Evolutionary conservation across 2,113 vertebrate genomes (phyloP), one percentile per base, ranked within the genome.

Genomic region (Campylomormyrus tamandua): DNA sequence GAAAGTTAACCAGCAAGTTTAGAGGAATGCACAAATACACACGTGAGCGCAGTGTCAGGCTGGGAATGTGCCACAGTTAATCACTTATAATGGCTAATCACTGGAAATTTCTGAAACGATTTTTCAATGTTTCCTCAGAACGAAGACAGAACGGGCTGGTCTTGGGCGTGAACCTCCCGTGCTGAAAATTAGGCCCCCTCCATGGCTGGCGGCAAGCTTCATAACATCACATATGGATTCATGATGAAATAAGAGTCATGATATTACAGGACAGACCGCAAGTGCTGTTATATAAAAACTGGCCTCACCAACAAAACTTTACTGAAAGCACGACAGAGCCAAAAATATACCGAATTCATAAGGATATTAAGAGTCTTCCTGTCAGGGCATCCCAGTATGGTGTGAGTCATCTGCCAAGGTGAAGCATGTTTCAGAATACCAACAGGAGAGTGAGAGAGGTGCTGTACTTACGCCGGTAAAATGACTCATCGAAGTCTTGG

Each of bases 401-500:
- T 19, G 35, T 39, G 70, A 48, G 46, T 85, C 48, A n/a, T 53
- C n/a, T 87, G 27, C 27, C 15, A 56, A 19, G 85, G 50, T 39
- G 10, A 87, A 39, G n/a, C 35, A 39, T 87, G 80, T 45, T 83
- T 46, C n/a, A 35, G 48, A 85, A 85, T 17, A 48, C 2, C 45
- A 85, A 27, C 5, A 11, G 1, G 24, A 27, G 42, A 46, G 19
- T 35, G 42, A 53, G 4, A 8, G 5, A 87, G 13, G 24, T 53
- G 45, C n/a, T 42, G 90, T 92, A 97, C 96, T 97, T 95, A 98
- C 98, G 97, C 92, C 97, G 95, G 94, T 98, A 99, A 94, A 99
- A 99, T 50, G 96, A 97, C 70, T 98, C 98, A 50, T 98, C 97
- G 94, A 97, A 98, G 93, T 99, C 98, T 92, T 99, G 98, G 92